Percentiles rank a stretch among this genome's conserved stretches.
Evolutionary conservation across 2,888 invertebrate species (phyloP).

Genomic region (Linnaemya tessellans): DNA sequence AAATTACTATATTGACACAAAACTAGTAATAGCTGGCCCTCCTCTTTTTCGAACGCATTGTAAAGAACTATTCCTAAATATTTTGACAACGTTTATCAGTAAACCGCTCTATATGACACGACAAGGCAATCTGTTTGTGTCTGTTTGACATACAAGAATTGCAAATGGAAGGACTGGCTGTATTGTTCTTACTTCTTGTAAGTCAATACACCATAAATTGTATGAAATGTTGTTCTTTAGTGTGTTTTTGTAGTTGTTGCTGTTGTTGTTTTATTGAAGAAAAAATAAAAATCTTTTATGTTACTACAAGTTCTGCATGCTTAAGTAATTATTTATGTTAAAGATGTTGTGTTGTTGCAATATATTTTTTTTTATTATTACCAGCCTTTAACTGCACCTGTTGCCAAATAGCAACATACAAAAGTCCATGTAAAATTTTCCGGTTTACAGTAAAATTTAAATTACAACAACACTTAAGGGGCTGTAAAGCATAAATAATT

Average conservation of each 20-base stretch:
- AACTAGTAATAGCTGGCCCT: neutral
- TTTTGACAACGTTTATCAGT: slow-evolving; percentile 67
- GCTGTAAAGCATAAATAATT: neutral
- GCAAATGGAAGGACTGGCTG: neutral
- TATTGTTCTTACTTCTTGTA: neutral
- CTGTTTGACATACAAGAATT: slow-evolving; percentile 25
- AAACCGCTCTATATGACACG: slow-evolving; percentile 44
- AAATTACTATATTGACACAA: slow-evolving; percentile 18
- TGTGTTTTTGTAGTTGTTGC: neutral
- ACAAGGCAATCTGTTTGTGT: slow-evolving; percentile 25
- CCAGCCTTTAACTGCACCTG: slow-evolving; percentile 69
- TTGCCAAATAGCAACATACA: slow-evolving; percentile 64
- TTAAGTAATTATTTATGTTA: slow-evolving; percentile 66
- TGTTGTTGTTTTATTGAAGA: slow-evolving; percentile 27
- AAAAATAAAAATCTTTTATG: slow-evolving; percentile 29
- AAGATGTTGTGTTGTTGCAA: slow-evolving; percentile 9
- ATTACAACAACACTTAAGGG: neutral
- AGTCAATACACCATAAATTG: slow-evolving; percentile 27
- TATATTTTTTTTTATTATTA: neutral
- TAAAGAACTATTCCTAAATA: slow-evolving; percentile 26
- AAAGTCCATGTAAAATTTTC: slow-evolving; percentile 43
- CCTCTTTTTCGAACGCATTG: slow-evolving; percentile 2
- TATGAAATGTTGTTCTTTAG: slow-evolving; percentile 25
- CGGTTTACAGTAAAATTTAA: slow-evolving; percentile 1
- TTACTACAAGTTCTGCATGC: slow-evolving; percentile 48